A percentile compares a stretch with the other conserved stretches of the same genome.
These are phyloP conservation scores for Propithecus coquereli DNA, from an alignment of 2,113 vertebrate species.

Conservation along the genomic window DNA sequence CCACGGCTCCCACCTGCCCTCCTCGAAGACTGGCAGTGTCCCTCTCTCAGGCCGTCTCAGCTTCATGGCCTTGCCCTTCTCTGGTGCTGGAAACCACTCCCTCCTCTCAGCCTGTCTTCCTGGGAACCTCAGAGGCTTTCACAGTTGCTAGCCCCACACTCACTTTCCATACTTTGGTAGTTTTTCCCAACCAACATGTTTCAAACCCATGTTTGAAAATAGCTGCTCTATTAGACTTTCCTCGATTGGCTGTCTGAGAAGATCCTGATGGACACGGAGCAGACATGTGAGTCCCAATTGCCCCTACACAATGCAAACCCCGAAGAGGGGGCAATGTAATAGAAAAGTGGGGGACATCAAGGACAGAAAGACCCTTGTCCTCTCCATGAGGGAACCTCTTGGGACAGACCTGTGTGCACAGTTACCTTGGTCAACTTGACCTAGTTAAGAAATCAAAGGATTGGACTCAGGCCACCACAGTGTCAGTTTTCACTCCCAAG, in stretches of 20 bases:
- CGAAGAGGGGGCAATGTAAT: background rate
- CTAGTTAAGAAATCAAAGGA: background rate
- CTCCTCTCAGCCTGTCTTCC: background rate
- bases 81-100: rapidly evolving
- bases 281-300: background rate
- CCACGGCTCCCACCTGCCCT: no score
- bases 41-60: rapidly evolving
- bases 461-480: background rate
- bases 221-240: background rate
- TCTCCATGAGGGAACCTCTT: background rate
- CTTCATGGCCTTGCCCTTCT: rapidly evolving
- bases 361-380: background rate
- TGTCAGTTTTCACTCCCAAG: background rate
- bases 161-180: background rate
- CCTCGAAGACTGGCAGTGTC: background rate
- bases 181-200: background rate
- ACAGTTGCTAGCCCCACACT: rapidly evolving
- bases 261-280: background rate
- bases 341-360: background rate
- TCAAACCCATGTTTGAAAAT: background rate
- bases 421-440: rapidly evolving
- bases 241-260: background rate
- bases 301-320: no score
- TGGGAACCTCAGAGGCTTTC: background rate
- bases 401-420: background rate